Conservation (phyloP, 1,140 invertebrate genomes). For the Zaprionus camerounensis region DNA sequence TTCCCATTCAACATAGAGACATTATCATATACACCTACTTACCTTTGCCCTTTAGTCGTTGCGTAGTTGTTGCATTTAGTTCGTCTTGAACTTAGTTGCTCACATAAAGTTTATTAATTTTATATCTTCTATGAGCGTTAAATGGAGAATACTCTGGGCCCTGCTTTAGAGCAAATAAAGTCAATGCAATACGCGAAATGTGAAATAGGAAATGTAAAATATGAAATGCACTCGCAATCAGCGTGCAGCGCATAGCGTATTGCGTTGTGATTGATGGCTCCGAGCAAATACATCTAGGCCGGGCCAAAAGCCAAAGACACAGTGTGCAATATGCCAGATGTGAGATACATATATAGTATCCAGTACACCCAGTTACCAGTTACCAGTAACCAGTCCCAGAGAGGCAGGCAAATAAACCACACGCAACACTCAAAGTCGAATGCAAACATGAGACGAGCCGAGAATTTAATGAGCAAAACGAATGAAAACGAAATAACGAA, state of each 20-base stretch:
- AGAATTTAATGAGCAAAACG: constrained; percentile 50
- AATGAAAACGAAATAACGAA: constrained; percentile 49
- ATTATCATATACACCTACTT: constrained; percentile 23
- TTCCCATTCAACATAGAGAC: constrained; percentile 26
- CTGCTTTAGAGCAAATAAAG: constrained; percentile 30
- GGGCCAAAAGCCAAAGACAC: constrained; percentile 35
- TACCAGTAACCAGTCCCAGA: constrained; percentile 38
- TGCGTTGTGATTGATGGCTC: constrained; percentile 58
- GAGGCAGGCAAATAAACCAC: constrained; percentile 66
- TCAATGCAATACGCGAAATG: constrained; percentile 8
- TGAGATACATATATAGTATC: constrained; percentile 15
- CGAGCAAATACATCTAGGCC: constrained; percentile 37
- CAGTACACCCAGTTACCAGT: constrained; percentile 45
- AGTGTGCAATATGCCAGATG: constrained; percentile 54
- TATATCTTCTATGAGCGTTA: constrained; percentile 79
- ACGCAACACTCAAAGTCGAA: constrained; percentile 56
- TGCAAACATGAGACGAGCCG: constrained; percentile 67
- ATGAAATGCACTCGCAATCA: constrained; percentile 19
- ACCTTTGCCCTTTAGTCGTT: constrained; percentile 59
- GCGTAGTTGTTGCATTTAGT: constrained; percentile 74
- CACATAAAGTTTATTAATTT: constrained; percentile 79
- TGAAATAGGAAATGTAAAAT: constrained; percentile 16
- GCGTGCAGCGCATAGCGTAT: not conserved
- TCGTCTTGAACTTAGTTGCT: constrained; percentile 73
- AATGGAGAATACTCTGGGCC: constrained; percentile 46